phyloP scores from a whole-genome alignment of 2,113 vertebrate species.

The Lota lota region DNA sequence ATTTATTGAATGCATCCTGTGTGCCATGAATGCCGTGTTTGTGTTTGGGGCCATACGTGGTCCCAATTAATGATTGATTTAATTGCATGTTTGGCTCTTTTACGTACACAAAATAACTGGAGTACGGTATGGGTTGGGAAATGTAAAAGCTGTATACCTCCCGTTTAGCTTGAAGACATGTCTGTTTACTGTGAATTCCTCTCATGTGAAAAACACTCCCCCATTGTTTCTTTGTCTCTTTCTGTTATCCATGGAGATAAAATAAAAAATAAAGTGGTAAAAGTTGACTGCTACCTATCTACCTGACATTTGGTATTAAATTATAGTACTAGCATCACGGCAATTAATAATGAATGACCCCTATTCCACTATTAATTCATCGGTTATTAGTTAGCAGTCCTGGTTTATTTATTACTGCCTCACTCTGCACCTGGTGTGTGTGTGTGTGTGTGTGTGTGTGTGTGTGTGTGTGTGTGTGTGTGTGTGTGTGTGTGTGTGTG shows the following conservation, averaged over 20 bases:
- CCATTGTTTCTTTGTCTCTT: constrained; percentile 25
- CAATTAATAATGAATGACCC: constrained; percentile 66
- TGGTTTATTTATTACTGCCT: constrained; percentile 21
- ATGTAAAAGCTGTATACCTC: constrained; percentile 33
- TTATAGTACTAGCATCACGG: constrained; percentile 48
- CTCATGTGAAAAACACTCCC: constrained; percentile 28
- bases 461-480: constrained; percentile 8
- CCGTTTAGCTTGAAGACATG: constrained; percentile 12
- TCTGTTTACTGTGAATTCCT: constrained; percentile 46
- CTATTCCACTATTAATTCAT: constrained; percentile 17
- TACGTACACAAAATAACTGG: too few species aligned
- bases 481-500: neutral
- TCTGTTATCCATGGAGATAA: constrained; percentile 10
- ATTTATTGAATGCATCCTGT: constrained; percentile 40
- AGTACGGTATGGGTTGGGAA: neutral
- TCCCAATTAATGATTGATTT: constrained; percentile 11
- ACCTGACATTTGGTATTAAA: neutral
- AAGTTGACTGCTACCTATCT: neutral
- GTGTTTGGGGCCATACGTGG: too few species aligned
- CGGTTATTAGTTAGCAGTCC: neutral
- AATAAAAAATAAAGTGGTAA: constrained; percentile 36
- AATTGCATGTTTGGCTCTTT: neutral
- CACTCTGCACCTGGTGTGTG: constrained; percentile 31
- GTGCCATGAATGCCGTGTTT: neutral
- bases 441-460: neutral